phyloP scores from a whole-genome alignment of 2,888 invertebrate species.

The Epirrhoe alternata region DNA sequence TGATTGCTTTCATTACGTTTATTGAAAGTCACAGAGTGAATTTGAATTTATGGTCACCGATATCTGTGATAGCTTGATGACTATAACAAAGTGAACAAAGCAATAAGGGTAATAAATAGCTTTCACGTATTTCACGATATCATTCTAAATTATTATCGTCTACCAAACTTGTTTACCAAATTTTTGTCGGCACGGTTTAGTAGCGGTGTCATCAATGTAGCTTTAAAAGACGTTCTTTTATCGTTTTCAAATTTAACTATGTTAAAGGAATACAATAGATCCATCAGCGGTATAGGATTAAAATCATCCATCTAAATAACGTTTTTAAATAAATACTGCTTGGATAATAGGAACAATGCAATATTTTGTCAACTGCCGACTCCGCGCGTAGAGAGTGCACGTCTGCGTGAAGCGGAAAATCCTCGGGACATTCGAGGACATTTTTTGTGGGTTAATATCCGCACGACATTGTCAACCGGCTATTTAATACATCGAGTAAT shows the following conservation, averaged over 20 bases:
- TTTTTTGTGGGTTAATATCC: conserved; percentile 85
- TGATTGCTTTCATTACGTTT: conserved; percentile 84
- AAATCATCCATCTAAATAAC: conserved; percentile 85
- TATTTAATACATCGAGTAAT: conserved; percentile 83
- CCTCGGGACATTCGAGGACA: conserved; percentile 84
- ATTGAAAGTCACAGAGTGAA: conserved; percentile 82
- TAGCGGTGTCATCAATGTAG: conserved; percentile 35
- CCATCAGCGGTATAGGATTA: conserved; percentile 79
- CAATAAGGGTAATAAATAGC: conserved; percentile 80
- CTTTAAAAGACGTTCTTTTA: conserved; percentile 55
- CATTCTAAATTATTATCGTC: conserved; percentile 50
- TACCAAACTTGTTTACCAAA: conserved; percentile 34
- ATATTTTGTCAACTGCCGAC: conserved; percentile 85
- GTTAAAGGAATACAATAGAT: conserved; percentile 75
- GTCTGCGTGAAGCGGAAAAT: conserved; percentile 85
- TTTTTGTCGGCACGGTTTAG: conserved; percentile 37
- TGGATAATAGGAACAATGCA: conserved; percentile 84
- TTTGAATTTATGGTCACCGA: conserved; percentile 81
- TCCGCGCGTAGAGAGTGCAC: conserved; percentile 79
- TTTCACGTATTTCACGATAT: conserved; percentile 61
- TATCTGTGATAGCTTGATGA: conserved; percentile 79
- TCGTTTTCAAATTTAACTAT: conserved; percentile 67
- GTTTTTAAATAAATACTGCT: conserved; percentile 84
- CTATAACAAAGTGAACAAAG: conserved; percentile 79
- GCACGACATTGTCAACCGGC: conserved; percentile 84